Conservation (phyloP, 1,140 invertebrate species). For the Heliconius melpomene region DNA sequence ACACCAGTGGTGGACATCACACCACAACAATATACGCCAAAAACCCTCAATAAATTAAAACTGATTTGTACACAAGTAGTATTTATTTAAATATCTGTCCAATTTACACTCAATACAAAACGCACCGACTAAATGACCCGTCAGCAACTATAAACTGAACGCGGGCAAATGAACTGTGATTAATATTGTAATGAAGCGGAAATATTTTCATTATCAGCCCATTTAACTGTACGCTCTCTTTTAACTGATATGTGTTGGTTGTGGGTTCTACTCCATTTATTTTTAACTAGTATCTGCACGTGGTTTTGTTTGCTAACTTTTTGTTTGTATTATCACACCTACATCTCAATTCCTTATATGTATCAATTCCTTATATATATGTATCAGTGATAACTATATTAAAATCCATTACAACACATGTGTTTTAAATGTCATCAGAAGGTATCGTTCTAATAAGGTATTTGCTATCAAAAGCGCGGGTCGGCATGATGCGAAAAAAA, state of each 20-base stretch:
- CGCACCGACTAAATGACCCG: constrained; percentile 29
- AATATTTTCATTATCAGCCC: constrained; percentile 14
- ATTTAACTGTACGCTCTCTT: neutral
- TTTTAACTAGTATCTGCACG: neutral
- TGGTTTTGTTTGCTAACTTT: too few species aligned
- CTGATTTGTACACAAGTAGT: neutral
- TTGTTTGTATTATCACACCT: too few species aligned
- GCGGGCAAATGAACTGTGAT: constrained; percentile 31
- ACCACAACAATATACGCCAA: neutral
- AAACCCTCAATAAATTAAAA: neutral
- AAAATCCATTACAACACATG: too few species aligned
- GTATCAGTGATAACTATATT: too few species aligned
- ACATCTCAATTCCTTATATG: too few species aligned
- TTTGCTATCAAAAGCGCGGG: too few species aligned
- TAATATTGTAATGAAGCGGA: constrained; percentile 32
- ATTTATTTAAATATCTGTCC: constrained; percentile 22
- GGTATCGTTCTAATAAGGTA: too few species aligned
- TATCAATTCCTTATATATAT: too few species aligned
- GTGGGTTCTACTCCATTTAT: neutral
- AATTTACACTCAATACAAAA: constrained; percentile 27
- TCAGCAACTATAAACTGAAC: constrained; percentile 26
- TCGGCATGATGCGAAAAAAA: too few species aligned
- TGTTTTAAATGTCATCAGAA: too few species aligned
- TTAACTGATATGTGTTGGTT: neutral
- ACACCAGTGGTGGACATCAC: neutral